phyloP scores from a whole-genome alignment of 1,140 invertebrate species.

The Sogatella furcifera region DNA sequence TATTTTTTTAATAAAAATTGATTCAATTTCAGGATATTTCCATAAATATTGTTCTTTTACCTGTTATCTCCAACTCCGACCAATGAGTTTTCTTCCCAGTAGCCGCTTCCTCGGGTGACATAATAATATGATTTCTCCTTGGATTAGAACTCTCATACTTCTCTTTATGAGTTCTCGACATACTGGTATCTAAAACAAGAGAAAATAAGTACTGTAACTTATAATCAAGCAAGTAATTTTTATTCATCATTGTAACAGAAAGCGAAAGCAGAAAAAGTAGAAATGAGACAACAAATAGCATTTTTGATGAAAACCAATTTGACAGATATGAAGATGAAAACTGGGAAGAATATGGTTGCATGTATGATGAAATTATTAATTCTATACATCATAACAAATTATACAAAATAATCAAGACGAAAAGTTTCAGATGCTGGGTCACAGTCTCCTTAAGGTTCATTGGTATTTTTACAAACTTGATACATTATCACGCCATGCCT shows the following conservation, averaged over 20 bases:
- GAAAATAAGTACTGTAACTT: not conserved
- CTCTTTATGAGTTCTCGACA: slow-evolving; percentile 51
- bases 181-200: slow-evolving; percentile 31
- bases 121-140: slow-evolving; percentile 76
- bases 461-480: too few relatives aligned
- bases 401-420: too few relatives aligned
- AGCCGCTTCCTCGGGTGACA: slow-evolving; percentile 82
- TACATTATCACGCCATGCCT: too few relatives aligned
- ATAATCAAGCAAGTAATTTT: too few relatives aligned
- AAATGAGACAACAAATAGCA: too few relatives aligned
- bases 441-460: too few relatives aligned
- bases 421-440: too few relatives aligned
- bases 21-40: too few relatives aligned
- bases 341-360: not conserved
- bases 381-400: not conserved
- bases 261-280: not conserved
- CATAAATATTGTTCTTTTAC: slow-evolving; percentile 25
- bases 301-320: too few relatives aligned
- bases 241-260: too few relatives aligned
- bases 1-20: too few relatives aligned
- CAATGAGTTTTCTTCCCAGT: slow-evolving; percentile 84
- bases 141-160: slow-evolving; percentile 59
- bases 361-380: not conserved
- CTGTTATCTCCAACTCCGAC: slow-evolving; percentile 64
- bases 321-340: slow-evolving; percentile 5